Conservation (phyloP, 2,797 vertebrate species). For the Sebastes nivosus region DNA sequence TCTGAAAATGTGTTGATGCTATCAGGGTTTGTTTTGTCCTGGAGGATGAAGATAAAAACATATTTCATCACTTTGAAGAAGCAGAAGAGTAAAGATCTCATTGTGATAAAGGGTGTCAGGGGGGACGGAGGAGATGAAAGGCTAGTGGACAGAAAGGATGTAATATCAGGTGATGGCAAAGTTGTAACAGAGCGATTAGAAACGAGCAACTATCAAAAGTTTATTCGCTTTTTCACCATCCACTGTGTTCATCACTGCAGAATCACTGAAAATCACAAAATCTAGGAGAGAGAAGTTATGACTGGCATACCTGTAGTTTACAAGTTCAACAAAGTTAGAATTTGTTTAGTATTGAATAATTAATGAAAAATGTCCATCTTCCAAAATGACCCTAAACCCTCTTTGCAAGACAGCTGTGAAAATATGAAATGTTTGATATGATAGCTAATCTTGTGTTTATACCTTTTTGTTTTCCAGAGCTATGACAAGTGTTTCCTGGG, state of each 20-base stretch:
- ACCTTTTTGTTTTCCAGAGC: constrained; percentile 81
- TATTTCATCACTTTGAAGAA: constrained; percentile 41
- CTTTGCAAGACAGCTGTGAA: background rate
- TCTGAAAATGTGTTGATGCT: constrained; percentile 22
- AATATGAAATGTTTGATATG: background rate
- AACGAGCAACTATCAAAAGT: constrained; percentile 7
- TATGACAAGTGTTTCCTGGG: constrained; percentile 99
- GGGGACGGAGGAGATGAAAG: constrained; percentile 26
- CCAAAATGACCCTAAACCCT: background rate
- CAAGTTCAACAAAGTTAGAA: background rate
- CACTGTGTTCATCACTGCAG: background rate
- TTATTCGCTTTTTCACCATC: background rate
- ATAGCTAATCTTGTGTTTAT: background rate
- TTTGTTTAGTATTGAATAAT: background rate
- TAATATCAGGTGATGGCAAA: constrained; percentile 15
- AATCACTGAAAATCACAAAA: background rate
- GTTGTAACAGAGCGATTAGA: constrained; percentile 8
- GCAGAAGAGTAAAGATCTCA: constrained; percentile 27
- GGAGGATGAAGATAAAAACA: constrained; percentile 35
- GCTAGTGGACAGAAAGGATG: constrained; percentile 2
- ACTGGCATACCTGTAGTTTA: background rate
- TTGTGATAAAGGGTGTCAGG: constrained; percentile 44
- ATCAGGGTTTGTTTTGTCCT: constrained; percentile 45
- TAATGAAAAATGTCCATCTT: background rate
- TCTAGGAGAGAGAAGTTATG: background rate